Evolutionary conservation across 2,888 invertebrate species (phyloP), one percentile per base, ranked within the genome.

Genomic region (Parasteatoda lunata): DNA sequence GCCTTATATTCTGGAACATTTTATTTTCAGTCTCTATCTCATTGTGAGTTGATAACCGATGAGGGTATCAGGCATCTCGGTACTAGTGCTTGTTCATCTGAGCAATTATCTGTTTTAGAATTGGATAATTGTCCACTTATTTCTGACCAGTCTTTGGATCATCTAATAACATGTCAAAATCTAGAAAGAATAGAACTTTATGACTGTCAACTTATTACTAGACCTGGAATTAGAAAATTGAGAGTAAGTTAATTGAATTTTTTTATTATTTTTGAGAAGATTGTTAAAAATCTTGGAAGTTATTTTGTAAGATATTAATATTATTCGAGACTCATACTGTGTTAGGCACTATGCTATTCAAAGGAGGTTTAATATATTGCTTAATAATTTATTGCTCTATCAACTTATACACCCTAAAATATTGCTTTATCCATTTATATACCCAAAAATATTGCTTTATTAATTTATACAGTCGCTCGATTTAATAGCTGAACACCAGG

Each of bases 121-220:
- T 93, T 99, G 90, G 99, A 99, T 93, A 99, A 99, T 93, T 99
- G 99, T 93, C 99, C 99, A 3, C 93, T 98, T 89, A 96, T 99
- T 91, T 98, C 99, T 4, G 99, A 99, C 93, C 96, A 96, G 30
- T 97, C 98, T 77, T 93, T 99, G 90, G 98, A 98, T 92, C 97
- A 98, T 93, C 94, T 99, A 90, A 95, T 95, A 90, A 96, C 97
- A 87, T 98, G 98, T 93, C 97, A 97, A 93, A 97, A 97, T 92
- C 94, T 99, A 91, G 97, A 98, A 93, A 95, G 98, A 89, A 97
- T 99, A 90, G 99, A 99, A 93, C 94, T 99, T 85, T 99, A 99
- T 92, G 99, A 99, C 94, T 99, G 99, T 93, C 99, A 99, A 93
- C 95, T 98, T 91, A 98, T 99, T 91, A 98, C 99, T 76, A 95